Conservation (phyloP, 2,797 vertebrate species). For the Mus minutoides region DNA sequence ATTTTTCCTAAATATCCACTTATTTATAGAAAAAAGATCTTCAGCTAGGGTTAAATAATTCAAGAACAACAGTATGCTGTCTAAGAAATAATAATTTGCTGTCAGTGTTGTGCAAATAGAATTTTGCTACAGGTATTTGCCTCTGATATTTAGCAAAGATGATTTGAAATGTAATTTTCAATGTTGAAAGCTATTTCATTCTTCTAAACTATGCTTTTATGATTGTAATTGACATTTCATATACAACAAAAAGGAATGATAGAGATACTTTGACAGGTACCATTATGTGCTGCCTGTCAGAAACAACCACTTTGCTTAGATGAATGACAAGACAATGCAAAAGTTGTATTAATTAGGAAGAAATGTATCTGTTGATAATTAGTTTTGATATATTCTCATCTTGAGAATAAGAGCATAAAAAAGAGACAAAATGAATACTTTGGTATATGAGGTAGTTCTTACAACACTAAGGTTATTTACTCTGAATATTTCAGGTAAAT, state of each 20-base stretch:
- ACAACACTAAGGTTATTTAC: background rate
- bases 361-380: background rate
- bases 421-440: background rate
- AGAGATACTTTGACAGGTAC: background rate
- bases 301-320: constrained; percentile 27
- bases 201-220: background rate
- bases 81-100: background rate
- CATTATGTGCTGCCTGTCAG: background rate
- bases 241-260: background rate
- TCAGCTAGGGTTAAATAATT: background rate
- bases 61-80: background rate
- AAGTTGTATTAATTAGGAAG: background rate
- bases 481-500: background rate
- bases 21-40: background rate
- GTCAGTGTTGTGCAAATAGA: background rate
- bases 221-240: background rate
- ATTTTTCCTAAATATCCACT: background rate
- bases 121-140: background rate
- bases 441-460: background rate
- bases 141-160: background rate
- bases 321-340: background rate
- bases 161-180: background rate
- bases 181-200: background rate
- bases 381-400: background rate
- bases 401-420: background rate